Evolutionary conservation across 2,888 invertebrate genomes (phyloP), one percentile per base, ranked within the genome.

Genomic region (Aphidoletes aphidimyza): DNA sequence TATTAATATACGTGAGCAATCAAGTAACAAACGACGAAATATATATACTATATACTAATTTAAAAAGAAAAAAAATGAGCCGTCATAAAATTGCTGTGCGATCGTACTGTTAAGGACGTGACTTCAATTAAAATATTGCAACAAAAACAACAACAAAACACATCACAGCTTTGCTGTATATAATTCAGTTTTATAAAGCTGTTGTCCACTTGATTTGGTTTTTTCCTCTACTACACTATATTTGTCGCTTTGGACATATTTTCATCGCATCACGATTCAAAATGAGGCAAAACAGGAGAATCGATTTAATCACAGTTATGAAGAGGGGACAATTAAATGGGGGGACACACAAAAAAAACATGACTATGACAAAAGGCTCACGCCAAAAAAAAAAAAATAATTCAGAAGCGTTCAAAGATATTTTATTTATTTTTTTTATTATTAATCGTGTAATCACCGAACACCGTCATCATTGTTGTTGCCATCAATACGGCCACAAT

Each of bases 121-220:
- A 81, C 37, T 81, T 37, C 81, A 37, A 81, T 81, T 81, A 81
- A 81, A 81, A 81, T 81, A 37, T 37, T n/a, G 37, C 81, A 37
- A 81, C 3, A 34, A 54, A 22, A 54, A 54, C n/a, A n/a, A 54
- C 3, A 54, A 30, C 5, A 69, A 69, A 30, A 69, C 14, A 9
- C 0, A 14, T 54, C 30, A 30, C 34, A 69, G n/a, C 14, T 30
- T 5, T 30, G 30, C 34, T 69, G 26, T 54, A 54, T 30, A 69
- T 69, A 30, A 69, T 69, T 69, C 69, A 5, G 69, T 69, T 69
- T 54, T 69, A 3, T 17, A 30, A 69, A 69, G 14, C 34, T 30
- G 69, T 69, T 30, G 69, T 69, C 69, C 69, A 69, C 69, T 69
- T 69, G 69, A 69, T 14, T 69, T 30, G 69, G 30, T 69, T 69